A percentile compares a stretch with the other conserved stretches of the same genome.
Evolutionary conservation across 2,888 invertebrate genomes (phyloP).

Genomic region (Drymonia ruficornis): DNA sequence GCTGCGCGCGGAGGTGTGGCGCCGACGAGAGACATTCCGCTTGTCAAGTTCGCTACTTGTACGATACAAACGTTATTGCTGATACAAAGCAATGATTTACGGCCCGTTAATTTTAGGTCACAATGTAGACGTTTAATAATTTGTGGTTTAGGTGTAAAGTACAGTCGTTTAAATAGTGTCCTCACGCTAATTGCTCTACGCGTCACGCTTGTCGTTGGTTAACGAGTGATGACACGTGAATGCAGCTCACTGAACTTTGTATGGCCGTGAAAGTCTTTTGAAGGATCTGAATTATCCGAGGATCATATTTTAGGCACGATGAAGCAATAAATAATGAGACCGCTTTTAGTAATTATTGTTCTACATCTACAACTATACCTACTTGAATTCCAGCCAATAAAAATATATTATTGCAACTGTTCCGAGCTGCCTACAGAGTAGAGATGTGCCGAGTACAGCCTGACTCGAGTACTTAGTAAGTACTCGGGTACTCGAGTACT

Average conservation of each 20-base stretch:
- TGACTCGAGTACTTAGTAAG: no score
- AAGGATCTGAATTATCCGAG: no score
- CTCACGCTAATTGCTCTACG: not conserved
- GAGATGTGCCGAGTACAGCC: no score
- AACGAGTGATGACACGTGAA: not conserved
- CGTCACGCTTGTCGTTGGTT: not conserved
- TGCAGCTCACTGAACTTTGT: not conserved
- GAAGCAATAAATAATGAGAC: no score
- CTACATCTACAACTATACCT: no score
- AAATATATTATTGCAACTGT: no score
- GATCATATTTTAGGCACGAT: no score
- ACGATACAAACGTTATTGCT: not conserved
- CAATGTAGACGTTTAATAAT: not conserved
- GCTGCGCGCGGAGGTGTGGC: not conserved
- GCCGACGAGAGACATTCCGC: not conserved
- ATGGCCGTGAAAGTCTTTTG: not conserved
- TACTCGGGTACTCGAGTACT: no score
- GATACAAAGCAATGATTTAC: not conserved
- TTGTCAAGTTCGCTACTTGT: not conserved
- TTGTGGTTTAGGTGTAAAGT: not conserved
- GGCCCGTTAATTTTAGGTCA: not conserved
- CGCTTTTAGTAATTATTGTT: no score
- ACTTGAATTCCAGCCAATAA: no score
- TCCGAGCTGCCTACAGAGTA: no score
- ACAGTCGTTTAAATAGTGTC: not conserved